Evolutionary conservation across 2,113 vertebrate species (phyloP).

Genomic region (Sinocyclocheilus grahami): DNA sequence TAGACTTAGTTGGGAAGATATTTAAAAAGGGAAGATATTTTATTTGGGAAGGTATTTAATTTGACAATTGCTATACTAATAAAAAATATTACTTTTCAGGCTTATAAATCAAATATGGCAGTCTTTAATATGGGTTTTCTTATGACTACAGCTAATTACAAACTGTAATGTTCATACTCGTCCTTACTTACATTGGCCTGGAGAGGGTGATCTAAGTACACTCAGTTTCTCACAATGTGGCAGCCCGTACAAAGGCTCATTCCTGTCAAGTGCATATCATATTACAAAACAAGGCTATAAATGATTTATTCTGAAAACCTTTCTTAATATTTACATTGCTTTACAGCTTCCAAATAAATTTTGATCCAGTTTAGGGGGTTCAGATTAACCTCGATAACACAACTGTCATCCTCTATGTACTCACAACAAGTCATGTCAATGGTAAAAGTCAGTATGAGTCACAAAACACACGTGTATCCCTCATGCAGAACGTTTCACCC

Average conservation of each 20-base stretch:
- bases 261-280: neutral
- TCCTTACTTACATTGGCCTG: neutral
- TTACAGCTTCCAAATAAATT: neutral
- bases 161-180: neutral
- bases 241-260: neutral
- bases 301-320: neutral
- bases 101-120: neutral
- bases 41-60: neutral
- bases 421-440: neutral
- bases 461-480: neutral
- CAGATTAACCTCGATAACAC: neutral
- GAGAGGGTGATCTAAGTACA: slow-evolving; percentile 25
- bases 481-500: neutral
- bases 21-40: neutral
- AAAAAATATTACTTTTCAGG: neutral
- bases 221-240: neutral
- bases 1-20: neutral
- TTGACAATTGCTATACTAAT: neutral
- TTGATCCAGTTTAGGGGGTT: neutral
- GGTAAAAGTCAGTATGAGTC: neutral
- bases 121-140: neutral
- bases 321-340: neutral
- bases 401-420: too few species aligned
- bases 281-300: neutral
- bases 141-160: neutral